phyloP scores from a whole-genome alignment of 2,113 vertebrate species.

The Andinoacara biseriatus region DNA sequence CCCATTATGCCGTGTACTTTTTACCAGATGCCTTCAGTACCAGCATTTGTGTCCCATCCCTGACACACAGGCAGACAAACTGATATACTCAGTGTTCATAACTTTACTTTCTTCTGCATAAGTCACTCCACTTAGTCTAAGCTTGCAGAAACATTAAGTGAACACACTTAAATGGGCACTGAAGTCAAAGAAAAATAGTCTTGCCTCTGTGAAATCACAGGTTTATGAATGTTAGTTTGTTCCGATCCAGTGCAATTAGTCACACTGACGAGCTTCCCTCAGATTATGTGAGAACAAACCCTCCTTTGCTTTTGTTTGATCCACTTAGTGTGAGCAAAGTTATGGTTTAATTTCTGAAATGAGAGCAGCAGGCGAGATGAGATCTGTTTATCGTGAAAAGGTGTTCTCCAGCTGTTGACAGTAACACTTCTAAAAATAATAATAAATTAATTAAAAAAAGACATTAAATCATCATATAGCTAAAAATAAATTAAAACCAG shows the following conservation, averaged over 20 bases:
- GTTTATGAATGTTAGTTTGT: constrained; percentile 23
- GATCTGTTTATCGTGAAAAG: constrained; percentile 5
- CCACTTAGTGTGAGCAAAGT: constrained; percentile 23
- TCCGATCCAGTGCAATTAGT: constrained; percentile 39
- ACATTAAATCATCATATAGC: background rate
- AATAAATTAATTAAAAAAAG: rapidly evolving
- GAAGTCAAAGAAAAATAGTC: background rate
- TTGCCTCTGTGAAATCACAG: constrained; percentile 29
- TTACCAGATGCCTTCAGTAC: background rate
- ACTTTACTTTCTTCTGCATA: background rate
- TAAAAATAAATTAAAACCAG: background rate
- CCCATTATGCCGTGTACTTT: background rate
- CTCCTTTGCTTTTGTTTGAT: constrained; percentile 23
- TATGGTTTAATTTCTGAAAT: background rate
- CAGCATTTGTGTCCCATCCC: background rate
- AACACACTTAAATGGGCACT: background rate
- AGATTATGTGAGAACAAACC: constrained; percentile 29
- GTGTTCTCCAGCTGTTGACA: constrained; percentile 25
- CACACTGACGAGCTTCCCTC: constrained; percentile 42
- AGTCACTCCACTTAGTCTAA: background rate
- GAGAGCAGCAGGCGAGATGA: constrained; percentile 20
- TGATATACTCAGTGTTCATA: background rate
- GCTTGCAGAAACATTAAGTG: background rate
- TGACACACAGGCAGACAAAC: background rate
- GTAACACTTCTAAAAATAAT: background rate